These are phyloP conservation scores for Alfaro cultratus DNA, from an alignment of 2,797 vertebrate genomes.

Conservation along the genomic window DNA sequence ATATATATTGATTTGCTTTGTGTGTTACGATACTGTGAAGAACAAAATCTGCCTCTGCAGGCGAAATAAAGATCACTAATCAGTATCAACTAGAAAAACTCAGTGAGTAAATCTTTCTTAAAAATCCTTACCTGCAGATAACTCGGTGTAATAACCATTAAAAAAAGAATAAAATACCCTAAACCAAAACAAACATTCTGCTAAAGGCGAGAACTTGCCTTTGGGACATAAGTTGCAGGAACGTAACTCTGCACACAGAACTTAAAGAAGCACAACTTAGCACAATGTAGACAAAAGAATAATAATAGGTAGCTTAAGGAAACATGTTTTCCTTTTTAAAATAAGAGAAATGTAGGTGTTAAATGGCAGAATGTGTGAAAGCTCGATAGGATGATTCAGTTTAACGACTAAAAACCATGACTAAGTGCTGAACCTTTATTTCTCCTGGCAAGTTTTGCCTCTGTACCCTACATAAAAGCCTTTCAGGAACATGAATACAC, in stretches of 20 bases:
- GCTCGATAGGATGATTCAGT: not conserved
- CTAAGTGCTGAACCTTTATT: not conserved
- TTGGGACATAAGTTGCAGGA: not conserved
- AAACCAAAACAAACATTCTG: not conserved
- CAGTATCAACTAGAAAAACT: not conserved
- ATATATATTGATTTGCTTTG: not conserved
- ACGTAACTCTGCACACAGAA: not conserved
- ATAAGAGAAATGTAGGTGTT: not conserved
- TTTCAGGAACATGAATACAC: not conserved
- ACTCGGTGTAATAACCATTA: not conserved
- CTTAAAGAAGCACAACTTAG: not conserved
- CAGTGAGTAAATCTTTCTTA: not conserved
- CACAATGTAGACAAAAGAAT: not conserved
- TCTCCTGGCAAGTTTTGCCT: not conserved
- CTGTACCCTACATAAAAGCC: conserved; percentile 5
- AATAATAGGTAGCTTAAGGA: not conserved
- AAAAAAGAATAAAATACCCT: not conserved
- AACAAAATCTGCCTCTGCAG: not conserved
- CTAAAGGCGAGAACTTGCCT: not conserved
- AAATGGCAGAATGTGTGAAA: conserved; percentile 9
- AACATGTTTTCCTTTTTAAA: conserved; percentile 2
- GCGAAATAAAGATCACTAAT: not conserved
- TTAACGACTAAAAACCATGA: conserved; percentile 1
- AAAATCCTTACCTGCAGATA: not conserved
- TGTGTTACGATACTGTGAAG: not conserved